Conservation (phyloP, 2,797 vertebrate species). For the Rachycentron canadum region DNA sequence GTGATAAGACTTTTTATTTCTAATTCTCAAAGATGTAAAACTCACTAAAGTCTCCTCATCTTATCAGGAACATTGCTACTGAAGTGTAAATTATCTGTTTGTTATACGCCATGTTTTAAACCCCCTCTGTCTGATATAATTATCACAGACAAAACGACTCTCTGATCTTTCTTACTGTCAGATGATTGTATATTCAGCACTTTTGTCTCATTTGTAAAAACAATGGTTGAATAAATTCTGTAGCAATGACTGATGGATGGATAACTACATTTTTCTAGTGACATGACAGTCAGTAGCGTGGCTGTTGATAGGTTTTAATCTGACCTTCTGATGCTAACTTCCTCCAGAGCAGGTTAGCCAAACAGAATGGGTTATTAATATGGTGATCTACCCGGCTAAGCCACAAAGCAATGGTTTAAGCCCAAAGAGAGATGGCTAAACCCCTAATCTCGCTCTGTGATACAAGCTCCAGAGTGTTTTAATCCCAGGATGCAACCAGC, state of each 20-base stretch:
- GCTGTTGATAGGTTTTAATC: too few relatives aligned
- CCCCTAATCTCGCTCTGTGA: not conserved
- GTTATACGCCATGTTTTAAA: not conserved
- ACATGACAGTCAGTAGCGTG: not conserved
- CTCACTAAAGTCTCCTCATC: not conserved
- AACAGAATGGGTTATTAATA: not conserved
- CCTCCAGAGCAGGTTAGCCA: too few relatives aligned
- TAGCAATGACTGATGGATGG: too few relatives aligned
- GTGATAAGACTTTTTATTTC: not conserved
- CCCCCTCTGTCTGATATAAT: not conserved
- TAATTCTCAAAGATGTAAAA: not conserved
- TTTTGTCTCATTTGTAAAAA: not conserved
- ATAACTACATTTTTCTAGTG: not conserved
- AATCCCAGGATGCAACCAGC: not conserved
- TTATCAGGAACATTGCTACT: not conserved
- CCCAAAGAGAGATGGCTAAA: not conserved
- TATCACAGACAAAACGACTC: not conserved
- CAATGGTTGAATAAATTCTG: not conserved
- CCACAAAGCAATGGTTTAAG: not conserved
- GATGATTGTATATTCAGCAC: not conserved
- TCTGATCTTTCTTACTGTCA: not conserved
- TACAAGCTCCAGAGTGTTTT: not conserved
- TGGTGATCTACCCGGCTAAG: not conserved
- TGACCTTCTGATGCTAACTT: not conserved
- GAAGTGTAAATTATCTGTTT: not conserved